Conservation (phyloP, 2,113 vertebrate species). For the Parus major region DNA sequence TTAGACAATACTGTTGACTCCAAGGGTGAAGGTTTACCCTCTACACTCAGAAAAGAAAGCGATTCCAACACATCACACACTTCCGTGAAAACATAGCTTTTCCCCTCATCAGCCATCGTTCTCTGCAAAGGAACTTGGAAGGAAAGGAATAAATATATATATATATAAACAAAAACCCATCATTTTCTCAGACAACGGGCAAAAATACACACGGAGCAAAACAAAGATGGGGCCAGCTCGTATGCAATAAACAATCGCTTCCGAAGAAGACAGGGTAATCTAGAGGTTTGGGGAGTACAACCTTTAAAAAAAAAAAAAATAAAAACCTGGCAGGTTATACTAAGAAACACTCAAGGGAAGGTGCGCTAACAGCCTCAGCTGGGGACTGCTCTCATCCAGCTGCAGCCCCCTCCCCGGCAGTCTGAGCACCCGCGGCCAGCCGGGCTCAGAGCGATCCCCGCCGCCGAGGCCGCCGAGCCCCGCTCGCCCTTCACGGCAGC, state of each 20-base stretch:
- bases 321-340: fast-evolving
- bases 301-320: background rate
- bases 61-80: background rate
- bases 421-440: fast-evolving
- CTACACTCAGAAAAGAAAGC: background rate
- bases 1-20: background rate
- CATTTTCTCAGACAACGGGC: background rate
- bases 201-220: background rate
- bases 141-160: background rate
- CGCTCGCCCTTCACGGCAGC: too few species aligned
- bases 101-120: conserved; percentile 6
- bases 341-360: fast-evolving
- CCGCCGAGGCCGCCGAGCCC: background rate
- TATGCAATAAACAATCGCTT: fast-evolving
- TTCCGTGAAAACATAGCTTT: background rate
- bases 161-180: background rate
- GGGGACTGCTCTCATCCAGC: fast-evolving
- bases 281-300: fast-evolving
- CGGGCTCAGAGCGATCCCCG: fast-evolving
- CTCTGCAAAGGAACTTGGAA: background rate
- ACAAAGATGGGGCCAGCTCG: fast-evolving
- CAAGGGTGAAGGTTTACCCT: background rate
- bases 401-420: fast-evolving
- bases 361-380: fast-evolving
- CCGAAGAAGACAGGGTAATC: fast-evolving